Evolutionary conservation across 2,113 vertebrate species (phyloP), one percentile per base, ranked within the genome.

Genomic region (Cyprinodon variegatus): DNA sequence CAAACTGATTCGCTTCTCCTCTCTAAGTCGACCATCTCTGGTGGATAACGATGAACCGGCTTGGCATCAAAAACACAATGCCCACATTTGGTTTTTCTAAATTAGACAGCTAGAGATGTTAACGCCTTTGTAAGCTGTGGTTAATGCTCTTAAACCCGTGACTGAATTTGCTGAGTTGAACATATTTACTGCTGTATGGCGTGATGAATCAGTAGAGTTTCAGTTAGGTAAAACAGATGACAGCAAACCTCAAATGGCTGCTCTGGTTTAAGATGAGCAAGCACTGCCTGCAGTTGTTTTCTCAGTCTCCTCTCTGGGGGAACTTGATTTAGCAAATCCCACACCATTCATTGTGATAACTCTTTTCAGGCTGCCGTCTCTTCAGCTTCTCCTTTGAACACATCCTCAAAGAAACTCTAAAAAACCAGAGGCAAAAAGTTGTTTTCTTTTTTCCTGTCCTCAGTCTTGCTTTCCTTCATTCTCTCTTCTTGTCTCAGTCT

Each of bases 201-300:
- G 71, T 57, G 75, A 70, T 70, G 62, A 64, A 66, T 50, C 4
- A 2, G 11, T 0, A 15, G 7, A 61, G 68, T 67, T 67, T 57
- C 48, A 59, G 29, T 14, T 37, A 50, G 78, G 64, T 72, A 46
- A 60, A 53, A 29, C 45, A 70, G 72, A 62, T 80, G 43, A 57
- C 2, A 75, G 74, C 48, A 71, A 71, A 69, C 74, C 63, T 66
- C 57, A 70, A 78, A 72, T 76, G 74, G 78, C 79, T 78, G 74
- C 46, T 10, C 62, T 29, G 38, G 76, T 76, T 83, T 70, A 53
- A 64, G 75, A 69, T 69, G 68, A 68, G 71, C 63, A 50, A 15
- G 79, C 72, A 45, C 61, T 73, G 83, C 88, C 79, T 76, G 81
- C 71, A 70, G 90, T 88, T 85, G 82, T 78, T 89, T 86, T 70